Conservation (phyloP, 1,140 invertebrate genomes). For the Polypedilum vanderplanki region DNA sequence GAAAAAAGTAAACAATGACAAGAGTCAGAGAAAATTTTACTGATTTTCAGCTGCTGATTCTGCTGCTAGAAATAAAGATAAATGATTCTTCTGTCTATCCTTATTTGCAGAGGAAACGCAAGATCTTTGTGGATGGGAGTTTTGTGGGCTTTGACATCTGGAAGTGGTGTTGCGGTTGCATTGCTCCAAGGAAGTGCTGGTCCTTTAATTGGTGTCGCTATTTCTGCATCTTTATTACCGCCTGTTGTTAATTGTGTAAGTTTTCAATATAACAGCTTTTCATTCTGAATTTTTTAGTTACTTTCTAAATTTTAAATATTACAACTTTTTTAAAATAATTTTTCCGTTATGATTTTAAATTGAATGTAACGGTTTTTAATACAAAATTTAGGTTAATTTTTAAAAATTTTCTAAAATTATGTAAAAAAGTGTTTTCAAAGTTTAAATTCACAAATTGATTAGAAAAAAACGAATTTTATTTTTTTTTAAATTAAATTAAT, state of each 20-base stretch:
- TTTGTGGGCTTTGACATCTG: slow-evolving; percentile 62
- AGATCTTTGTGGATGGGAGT: slow-evolving; percentile 65
- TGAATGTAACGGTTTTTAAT: too few species aligned
- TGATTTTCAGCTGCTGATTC: background rate
- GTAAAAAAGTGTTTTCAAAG: too few species aligned
- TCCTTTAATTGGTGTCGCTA: slow-evolving; percentile 80
- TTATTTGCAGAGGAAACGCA: slow-evolving; percentile 53
- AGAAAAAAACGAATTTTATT: too few species aligned
- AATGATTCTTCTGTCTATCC: slow-evolving; percentile 8
- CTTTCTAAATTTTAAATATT: background rate
- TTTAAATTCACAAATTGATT: too few species aligned
- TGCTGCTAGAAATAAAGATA: slow-evolving; percentile 17
- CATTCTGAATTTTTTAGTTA: background rate
- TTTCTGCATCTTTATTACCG: slow-evolving; percentile 79
- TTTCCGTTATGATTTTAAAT: too few species aligned
- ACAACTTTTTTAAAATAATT: background rate
- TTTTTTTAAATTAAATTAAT: too few species aligned
- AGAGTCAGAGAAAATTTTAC: background rate
- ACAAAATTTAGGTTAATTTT: too few species aligned
- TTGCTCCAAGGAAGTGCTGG: slow-evolving; percentile 75
- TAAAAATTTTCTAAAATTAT: too few species aligned
- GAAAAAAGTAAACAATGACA: background rate
- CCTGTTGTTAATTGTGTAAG: slow-evolving; percentile 79
- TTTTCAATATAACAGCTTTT: slow-evolving; percentile 33
- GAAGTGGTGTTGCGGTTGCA: slow-evolving; percentile 76